Evolutionary conservation across 2,113 vertebrate genomes (phyloP), one percentile per base, ranked within the genome.

Genomic region (Caranx ignobilis): DNA sequence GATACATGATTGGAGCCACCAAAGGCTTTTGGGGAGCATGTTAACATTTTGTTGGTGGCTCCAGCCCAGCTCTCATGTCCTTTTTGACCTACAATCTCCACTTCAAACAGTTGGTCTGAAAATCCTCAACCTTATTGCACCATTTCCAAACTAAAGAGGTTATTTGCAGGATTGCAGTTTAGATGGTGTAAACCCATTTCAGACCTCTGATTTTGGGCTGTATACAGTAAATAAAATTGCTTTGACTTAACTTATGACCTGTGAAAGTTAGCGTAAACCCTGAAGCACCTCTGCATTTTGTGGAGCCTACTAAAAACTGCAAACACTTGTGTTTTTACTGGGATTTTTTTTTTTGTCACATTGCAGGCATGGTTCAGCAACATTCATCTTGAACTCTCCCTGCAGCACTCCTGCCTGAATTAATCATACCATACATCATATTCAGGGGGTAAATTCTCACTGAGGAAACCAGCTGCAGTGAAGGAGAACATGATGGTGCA

Each of bases 341-440:
- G 1, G 37, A 32, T 43, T 71, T 64, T 31, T 26, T 26, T 45
- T 43, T 19, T 19, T 48, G 6, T 67, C 12, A 37, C 4, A 11
- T 9, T 61, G 9, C 2, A 61, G 16, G 71, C 76, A 67, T 54
- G n/a, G 13, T 41, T 60, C 1, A 7, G 3, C 26, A 55, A 21
- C 50, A 47, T 77, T 69, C 16, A 65, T 60, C 37, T 47, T 32
- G 11, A 35, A 37, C 21, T 48, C 47, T 72, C 9, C 10, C 52
- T 3, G 70, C 59, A 54, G 45, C 35, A 12, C 56, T 63, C 26
- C 41, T 45, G 19, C 3, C 39, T 63, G 50, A 68, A 77, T 62
- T 35, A 73, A 70, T 69, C 43, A 45, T 19, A 13, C 5, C 31
- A 73, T 70, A 13, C 32, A 70, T 85, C 64, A 70, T 50, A 64